phyloP scores from a whole-genome alignment of 2,888 invertebrate species.

The Sipunculus nudus region DNA sequence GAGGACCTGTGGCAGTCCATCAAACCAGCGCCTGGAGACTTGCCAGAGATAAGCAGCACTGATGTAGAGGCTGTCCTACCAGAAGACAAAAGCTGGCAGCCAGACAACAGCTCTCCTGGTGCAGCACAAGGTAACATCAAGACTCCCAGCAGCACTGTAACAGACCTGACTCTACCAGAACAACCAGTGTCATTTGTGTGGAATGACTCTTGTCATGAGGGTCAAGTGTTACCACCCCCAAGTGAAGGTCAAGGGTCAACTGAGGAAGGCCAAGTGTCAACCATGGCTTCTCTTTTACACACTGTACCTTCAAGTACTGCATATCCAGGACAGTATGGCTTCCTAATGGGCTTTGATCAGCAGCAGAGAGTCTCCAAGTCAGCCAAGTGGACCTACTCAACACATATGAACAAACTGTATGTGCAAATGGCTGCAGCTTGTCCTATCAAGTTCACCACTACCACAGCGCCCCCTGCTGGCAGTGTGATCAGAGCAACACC shows the following conservation, averaged over 20 bases:
- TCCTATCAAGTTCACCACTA: slow-evolving; percentile 76
- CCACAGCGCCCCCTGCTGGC: slow-evolving; percentile 55
- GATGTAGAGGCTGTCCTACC: no score
- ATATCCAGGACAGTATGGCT: slow-evolving; percentile 16
- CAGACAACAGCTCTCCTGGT: no score
- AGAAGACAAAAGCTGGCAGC: no score
- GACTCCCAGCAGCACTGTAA: no score
- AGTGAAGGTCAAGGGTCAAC: not conserved
- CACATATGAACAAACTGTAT: slow-evolving; percentile 66
- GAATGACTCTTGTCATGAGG: no score
- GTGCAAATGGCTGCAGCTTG: slow-evolving; percentile 70
- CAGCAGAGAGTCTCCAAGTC: slow-evolving; percentile 24
- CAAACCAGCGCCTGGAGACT: no score
- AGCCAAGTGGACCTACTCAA: slow-evolving; percentile 69
- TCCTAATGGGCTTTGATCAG: slow-evolving; percentile 16
- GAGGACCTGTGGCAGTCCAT: no score
- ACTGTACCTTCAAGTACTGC: slow-evolving; percentile 5
- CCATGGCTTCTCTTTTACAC: not conserved
- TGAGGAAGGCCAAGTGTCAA: not conserved
- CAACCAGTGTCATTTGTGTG: no score
- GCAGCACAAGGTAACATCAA: no score
- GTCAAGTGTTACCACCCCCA: no score
- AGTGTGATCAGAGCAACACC: slow-evolving; percentile 74
- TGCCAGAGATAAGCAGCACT: no score
- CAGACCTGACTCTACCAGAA: no score